A percentile compares a stretch with the other conserved stretches of the same genome.
phyloP scores from a whole-genome alignment of 2,888 invertebrate species.

The Galerucella pusilla region DNA sequence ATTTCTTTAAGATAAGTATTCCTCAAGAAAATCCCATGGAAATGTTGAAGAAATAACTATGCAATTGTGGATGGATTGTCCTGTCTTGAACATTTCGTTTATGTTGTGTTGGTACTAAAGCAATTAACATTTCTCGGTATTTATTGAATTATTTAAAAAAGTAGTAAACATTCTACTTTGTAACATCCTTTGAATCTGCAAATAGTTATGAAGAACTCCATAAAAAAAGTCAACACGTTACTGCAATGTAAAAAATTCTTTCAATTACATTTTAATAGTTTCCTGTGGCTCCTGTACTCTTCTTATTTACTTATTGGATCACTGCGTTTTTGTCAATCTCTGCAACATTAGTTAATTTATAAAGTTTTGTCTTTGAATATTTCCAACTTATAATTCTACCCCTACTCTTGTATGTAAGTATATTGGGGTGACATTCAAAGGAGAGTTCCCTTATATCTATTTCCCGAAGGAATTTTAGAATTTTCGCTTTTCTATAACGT shows the following conservation, averaged over 20 bases:
- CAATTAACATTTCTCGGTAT: conserved; percentile 15
- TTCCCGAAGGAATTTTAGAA: no score
- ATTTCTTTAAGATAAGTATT: background rate
- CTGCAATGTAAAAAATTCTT: background rate
- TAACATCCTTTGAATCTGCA: background rate
- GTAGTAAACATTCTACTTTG: background rate
- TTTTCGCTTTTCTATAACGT: no score
- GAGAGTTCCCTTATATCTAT: no score
- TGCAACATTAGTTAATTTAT: no score
- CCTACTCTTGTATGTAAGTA: no score
- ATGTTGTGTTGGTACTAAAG: conserved; percentile 12
- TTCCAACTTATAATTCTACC: no score
- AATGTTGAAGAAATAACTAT: conserved; percentile 5
- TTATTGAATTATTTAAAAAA: conserved; percentile 15
- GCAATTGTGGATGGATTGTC: conserved; percentile 7
- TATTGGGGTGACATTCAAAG: no score
- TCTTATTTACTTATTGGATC: no score
- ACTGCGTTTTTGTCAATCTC: no score
- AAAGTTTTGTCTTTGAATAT: no score
- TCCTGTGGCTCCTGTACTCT: no score
- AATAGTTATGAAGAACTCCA: background rate
- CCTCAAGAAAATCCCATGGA: background rate
- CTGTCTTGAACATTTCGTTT: conserved; percentile 1
- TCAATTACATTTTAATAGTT: background rate
- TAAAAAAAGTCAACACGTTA: background rate